Evolutionary conservation across 2,797 vertebrate genomes (phyloP), one percentile per base, ranked within the genome.

Genomic region (Protonibea diacanthus): DNA sequence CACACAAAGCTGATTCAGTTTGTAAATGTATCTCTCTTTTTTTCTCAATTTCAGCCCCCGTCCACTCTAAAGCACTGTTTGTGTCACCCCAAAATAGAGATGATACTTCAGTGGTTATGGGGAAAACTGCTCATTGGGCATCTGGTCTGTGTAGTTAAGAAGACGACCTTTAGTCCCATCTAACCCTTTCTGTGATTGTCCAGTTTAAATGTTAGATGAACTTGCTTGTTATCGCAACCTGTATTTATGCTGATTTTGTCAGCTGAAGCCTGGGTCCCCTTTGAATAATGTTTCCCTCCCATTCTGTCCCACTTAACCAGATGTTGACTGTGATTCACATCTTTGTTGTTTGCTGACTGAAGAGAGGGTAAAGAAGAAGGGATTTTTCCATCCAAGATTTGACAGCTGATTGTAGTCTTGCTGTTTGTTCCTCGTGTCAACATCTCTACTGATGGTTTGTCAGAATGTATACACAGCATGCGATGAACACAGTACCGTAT

Each of bases 11-110:
- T 2, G 10, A 18, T 23, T 42, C 12, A 1, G 27, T 47, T n/a
- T 48, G 42, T 64, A 49, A 74, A 74, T 52, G 18, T 33, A 58
- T 57, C 25, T 63, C 11, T 57, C 25, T 63, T 7, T 56, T 55
- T 21, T 27, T 62, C 14, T 60, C 18, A 25, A 20, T 57, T 23
- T 61, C 40, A 76, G 10, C 45, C 33, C 5, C 23, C 33, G 55
- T 25, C 23, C 47, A 42, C 23, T 42, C 17, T 25, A 25, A 45
- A 59, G 59, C 14, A 21, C 10, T 6, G 5, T 60, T 20, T 44
- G 40, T 62, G 27, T 68, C 2, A 6, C n/a, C 48, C 11, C 9
- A 45, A 71, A 64, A 15, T 2, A 3, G 40, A 25, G 0, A 27
- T 58, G 38, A 25, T 71, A 33, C 33, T 27, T 49, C 18, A 23